These are phyloP conservation scores for Sebastolobus altivelis DNA, from an alignment of 2,797 vertebrate species.

Conservation along the genomic window DNA sequence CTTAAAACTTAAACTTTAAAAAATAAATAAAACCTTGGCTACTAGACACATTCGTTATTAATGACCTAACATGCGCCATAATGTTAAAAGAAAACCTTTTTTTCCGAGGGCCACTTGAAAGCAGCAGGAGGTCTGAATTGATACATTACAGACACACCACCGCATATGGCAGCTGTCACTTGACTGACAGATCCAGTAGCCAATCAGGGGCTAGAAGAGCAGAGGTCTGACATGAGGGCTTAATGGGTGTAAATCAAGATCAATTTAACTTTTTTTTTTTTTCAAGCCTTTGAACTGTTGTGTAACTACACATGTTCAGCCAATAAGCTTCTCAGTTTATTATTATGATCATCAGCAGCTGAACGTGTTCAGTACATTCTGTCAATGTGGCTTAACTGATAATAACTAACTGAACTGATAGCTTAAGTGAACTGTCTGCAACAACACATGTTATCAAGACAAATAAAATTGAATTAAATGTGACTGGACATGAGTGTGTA, in stretches of 20 bases:
- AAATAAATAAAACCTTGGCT: background rate
- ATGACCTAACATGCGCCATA: background rate
- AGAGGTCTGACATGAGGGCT: background rate
- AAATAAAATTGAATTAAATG: background rate
- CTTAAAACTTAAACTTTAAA: no score
- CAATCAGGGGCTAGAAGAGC: background rate
- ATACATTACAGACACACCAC: background rate
- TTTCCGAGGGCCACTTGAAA: constrained; percentile 37
- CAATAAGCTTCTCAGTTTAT: background rate
- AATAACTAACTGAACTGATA: constrained; percentile 2
- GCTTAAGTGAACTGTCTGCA: background rate
- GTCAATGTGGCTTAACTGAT: background rate
- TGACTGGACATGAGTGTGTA: background rate
- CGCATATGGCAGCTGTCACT: background rate
- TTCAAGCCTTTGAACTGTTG: constrained; percentile 11
- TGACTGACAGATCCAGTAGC: constrained; percentile 28
- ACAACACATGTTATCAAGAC: background rate
- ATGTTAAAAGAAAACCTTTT: background rate
- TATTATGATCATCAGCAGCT: background rate
- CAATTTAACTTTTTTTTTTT: background rate
- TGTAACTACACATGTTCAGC: constrained; percentile 8
- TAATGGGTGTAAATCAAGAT: background rate
- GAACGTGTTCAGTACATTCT: constrained; percentile 4
- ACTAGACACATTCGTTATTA: background rate
- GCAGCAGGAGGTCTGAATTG: constrained; percentile 8